Percentiles rank a stretch among this genome's conserved stretches.
phyloP scores from a whole-genome alignment of 2,113 vertebrate genomes.

The Paracyprichromis sp. region DNA sequence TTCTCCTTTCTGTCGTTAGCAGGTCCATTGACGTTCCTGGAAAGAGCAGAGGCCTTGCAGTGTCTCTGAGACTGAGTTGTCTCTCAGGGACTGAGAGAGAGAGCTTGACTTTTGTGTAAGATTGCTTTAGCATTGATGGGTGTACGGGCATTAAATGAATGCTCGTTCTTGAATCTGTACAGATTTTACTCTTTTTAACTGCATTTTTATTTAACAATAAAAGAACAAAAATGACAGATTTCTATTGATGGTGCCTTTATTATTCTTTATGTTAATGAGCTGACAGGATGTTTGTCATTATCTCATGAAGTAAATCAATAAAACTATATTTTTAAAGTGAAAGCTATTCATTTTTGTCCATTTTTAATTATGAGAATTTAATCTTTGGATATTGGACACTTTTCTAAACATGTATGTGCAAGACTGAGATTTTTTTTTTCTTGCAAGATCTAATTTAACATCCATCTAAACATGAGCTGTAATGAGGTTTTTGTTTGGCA shows the following conservation, averaged over 20 bases:
- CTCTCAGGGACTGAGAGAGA: not conserved
- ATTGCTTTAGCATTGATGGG: not conserved
- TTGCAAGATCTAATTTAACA: too few species aligned
- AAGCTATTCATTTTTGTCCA: not conserved
- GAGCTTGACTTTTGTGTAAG: not conserved
- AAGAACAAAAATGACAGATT: not conserved
- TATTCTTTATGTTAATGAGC: not conserved
- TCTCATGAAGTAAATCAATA: not conserved
- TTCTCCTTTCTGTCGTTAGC: not conserved
- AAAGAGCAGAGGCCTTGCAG: constrained; percentile 1
- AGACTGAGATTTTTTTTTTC: not conserved
- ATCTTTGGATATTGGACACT: not conserved
- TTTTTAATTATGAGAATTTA: not conserved
- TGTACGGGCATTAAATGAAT: not conserved
- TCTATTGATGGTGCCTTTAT: not conserved
- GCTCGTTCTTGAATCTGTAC: not conserved
- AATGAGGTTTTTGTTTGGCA: not conserved
- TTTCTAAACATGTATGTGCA: not conserved
- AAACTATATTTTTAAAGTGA: not conserved
- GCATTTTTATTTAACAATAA: not conserved
- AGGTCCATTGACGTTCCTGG: constrained; percentile 9
- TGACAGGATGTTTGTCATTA: not conserved
- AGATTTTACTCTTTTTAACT: not conserved
- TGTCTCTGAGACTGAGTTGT: not conserved
- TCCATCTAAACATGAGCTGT: rapidly evolving